These are phyloP conservation scores for Thera obeliscata DNA, from an alignment of 2,888 invertebrate genomes.

Conservation along the genomic window DNA sequence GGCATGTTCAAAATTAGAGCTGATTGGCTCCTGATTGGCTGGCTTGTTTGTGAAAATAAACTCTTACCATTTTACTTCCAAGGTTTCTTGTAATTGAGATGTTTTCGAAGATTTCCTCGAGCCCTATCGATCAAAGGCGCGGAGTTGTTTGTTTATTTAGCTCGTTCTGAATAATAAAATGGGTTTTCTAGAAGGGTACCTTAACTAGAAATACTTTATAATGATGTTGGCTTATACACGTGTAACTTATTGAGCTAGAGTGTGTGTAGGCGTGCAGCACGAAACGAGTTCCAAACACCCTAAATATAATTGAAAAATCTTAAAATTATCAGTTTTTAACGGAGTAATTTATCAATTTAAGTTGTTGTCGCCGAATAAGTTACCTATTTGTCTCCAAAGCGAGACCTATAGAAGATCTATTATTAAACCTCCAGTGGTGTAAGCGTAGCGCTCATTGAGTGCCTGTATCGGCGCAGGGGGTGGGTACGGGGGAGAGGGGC, in stretches of 20 bases:
- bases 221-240: slow-evolving; percentile 33
- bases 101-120: slow-evolving; percentile 18
- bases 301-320: too few relatives aligned
- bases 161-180: slow-evolving; percentile 23
- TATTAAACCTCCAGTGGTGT: slow-evolving; percentile 11
- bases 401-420: slow-evolving; percentile 7
- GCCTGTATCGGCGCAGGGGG: slow-evolving; percentile 59
- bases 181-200: slow-evolving; percentile 33
- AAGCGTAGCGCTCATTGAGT: slow-evolving; percentile 61
- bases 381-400: not conserved
- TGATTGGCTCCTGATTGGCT: too few relatives aligned
- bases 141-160: slow-evolving; percentile 47
- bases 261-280: not conserved
- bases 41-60: not conserved
- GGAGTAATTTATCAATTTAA: not conserved
- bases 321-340: too few relatives aligned
- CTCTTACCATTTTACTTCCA: not conserved
- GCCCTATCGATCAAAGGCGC: slow-evolving; percentile 45
- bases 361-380: not conserved
- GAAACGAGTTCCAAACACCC: not conserved
- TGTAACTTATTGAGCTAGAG: slow-evolving; percentile 40
- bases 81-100: slow-evolving; percentile 12
- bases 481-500: slow-evolving; percentile 41
- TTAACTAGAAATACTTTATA: not conserved
- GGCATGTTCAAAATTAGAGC: too few relatives aligned